phyloP scores from a whole-genome alignment of 2,797 vertebrate genomes.

The Neomorphus geoffroyi region DNA sequence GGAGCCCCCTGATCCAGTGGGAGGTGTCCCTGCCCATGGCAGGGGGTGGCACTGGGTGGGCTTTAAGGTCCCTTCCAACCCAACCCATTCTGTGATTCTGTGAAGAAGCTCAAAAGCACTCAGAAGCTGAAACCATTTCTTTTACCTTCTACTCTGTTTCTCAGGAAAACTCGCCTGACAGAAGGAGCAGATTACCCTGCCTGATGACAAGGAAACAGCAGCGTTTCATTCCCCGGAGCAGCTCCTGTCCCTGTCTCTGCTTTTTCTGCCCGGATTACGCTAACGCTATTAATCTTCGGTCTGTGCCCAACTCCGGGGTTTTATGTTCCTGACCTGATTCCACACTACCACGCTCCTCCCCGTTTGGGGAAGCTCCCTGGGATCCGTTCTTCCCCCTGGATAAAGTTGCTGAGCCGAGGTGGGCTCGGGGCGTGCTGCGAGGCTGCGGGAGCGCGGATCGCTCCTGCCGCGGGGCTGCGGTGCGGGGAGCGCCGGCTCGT shows the following conservation, averaged over 20 bases:
- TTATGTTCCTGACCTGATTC: constrained; percentile 52
- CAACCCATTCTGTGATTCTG: too few species aligned
- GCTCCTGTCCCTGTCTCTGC: constrained; percentile 26
- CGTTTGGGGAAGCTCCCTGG: constrained; percentile 18
- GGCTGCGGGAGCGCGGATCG: not conserved
- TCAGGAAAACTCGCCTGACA: not conserved
- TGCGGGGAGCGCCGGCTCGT: too few species aligned
- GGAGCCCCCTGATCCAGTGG: too few species aligned
- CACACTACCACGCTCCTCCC: constrained; percentile 63
- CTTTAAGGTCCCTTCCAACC: too few species aligned
- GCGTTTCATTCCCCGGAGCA: not conserved
- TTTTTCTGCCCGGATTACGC: not conserved
- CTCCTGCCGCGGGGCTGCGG: too few species aligned
- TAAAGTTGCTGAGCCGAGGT: constrained; percentile 72
- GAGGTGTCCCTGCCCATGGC: too few species aligned
- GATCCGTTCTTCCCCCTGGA: constrained; percentile 57
- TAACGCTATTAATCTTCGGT: not conserved
- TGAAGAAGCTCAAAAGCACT: not conserved
- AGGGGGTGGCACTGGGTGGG: too few species aligned
- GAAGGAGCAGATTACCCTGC: not conserved
- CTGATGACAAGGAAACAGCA: not conserved
- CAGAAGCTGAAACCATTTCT: not conserved
- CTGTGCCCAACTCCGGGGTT: not conserved
- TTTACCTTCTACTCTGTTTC: not conserved
- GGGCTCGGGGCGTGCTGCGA: constrained; percentile 43